Evolutionary conservation across 1,140 invertebrate species (phyloP).

Genomic region (Nymphalis io): DNA sequence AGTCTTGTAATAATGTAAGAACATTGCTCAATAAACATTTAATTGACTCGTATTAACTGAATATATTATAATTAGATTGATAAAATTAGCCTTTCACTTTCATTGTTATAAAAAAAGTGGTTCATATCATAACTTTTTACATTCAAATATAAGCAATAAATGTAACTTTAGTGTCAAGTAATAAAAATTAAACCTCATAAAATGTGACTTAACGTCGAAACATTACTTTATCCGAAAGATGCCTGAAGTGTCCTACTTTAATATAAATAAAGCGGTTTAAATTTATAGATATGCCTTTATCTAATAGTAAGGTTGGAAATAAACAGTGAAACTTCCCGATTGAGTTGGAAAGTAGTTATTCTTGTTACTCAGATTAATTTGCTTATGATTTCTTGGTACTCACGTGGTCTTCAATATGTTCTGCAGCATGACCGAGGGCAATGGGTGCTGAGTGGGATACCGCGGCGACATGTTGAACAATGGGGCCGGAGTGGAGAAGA

Average conservation of each 20-base stretch:
- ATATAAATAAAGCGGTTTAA: slow-evolving; percentile 34
- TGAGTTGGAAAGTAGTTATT: slow-evolving; percentile 28
- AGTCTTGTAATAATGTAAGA: slow-evolving; percentile 59
- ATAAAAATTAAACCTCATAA: not conserved
- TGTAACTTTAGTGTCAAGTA: not conserved
- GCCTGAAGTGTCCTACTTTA: slow-evolving; percentile 35
- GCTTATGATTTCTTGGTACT: slow-evolving; percentile 43
- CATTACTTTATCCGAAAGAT: slow-evolving; percentile 31
- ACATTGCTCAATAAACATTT: slow-evolving; percentile 73
- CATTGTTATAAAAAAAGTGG: slow-evolving; percentile 48
- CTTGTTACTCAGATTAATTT: slow-evolving; percentile 15
- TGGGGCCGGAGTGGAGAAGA: slow-evolving; percentile 55
- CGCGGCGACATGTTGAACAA: slow-evolving; percentile 54
- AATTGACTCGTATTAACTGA: slow-evolving; percentile 72
- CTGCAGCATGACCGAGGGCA: slow-evolving; percentile 44
- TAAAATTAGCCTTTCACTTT: slow-evolving; percentile 68
- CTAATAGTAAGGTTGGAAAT: slow-evolving; percentile 33
- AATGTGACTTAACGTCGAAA: not conserved
- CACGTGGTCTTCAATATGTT: slow-evolving; percentile 62
- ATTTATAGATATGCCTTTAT: slow-evolving; percentile 40
- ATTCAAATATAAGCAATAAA: not conserved
- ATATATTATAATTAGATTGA: slow-evolving; percentile 67
- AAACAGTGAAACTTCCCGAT: slow-evolving; percentile 36
- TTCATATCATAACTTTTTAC: slow-evolving; percentile 7
- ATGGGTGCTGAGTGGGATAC: slow-evolving; percentile 43